Conservation (phyloP, 2,797 vertebrate species). For the Platyrinchus mystaceus region DNA sequence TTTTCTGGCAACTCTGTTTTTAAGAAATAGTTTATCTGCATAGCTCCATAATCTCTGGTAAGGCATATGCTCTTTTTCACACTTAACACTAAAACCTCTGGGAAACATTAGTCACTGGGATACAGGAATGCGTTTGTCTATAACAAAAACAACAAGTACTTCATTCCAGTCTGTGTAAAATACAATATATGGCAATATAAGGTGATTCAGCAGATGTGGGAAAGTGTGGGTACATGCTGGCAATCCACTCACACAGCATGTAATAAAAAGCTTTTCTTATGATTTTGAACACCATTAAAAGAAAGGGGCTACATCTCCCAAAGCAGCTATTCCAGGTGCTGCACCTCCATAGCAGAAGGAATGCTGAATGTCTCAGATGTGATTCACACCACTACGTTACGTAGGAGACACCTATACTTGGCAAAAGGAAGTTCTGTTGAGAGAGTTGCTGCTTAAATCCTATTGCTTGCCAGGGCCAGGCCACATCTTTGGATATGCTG, state of each 20-base stretch:
- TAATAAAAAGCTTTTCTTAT: not conserved
- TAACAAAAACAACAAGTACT: not conserved
- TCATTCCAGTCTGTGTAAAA: not conserved
- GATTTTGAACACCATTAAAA: not conserved
- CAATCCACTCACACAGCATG: not conserved
- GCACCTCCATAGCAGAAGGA: not conserved
- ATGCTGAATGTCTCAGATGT: not conserved
- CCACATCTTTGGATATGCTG: fast-evolving
- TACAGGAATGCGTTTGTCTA: not conserved
- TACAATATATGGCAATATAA: not conserved
- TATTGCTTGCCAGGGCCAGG: not conserved
- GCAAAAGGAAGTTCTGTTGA: not conserved
- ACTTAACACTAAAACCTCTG: not conserved
- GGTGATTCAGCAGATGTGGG: not conserved
- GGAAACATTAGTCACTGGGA: not conserved
- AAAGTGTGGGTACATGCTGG: not conserved
- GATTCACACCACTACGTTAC: not conserved
- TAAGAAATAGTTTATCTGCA: not conserved
- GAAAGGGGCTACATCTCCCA: not conserved
- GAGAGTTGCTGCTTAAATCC: not conserved
- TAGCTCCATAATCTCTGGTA: not conserved
- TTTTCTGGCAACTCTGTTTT: not conserved
- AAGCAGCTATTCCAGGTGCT: not conserved
- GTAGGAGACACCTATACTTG: not conserved
- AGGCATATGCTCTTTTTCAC: not conserved